These are phyloP conservation scores for Sceliomorpha sp. DNA, from an alignment of 2,888 invertebrate species.

Conservation along the genomic window DNA sequence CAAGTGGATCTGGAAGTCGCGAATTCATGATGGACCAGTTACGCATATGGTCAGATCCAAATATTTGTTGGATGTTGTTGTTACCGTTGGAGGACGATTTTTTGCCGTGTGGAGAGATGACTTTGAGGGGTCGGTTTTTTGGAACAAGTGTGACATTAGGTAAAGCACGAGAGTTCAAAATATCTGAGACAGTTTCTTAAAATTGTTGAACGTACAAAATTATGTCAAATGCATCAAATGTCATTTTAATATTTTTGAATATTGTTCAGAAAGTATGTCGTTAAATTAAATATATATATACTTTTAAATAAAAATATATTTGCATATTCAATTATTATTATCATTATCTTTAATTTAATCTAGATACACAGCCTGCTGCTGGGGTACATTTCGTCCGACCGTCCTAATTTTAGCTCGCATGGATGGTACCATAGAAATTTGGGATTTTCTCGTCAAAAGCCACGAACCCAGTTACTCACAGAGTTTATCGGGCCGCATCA, in stretches of 20 bases:
- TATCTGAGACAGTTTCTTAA: no score
- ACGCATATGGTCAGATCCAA: conserved; percentile 84
- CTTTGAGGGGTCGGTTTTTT: conserved; percentile 84
- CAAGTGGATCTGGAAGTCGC: conserved; percentile 79
- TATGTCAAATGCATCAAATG: no score
- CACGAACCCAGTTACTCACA: conserved; percentile 86
- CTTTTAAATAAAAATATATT: no score
- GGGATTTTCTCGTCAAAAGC: conserved; percentile 88
- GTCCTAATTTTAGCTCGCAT: conserved; percentile 86
- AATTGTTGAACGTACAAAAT: no score
- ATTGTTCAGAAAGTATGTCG: no score
- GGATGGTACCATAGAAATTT: conserved; percentile 90
- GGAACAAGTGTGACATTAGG: conserved; percentile 83
- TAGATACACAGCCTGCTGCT: conserved; percentile 84
- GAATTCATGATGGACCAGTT: conserved; percentile 87
- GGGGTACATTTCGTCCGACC: conserved; percentile 89
- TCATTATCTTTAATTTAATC: not conserved
- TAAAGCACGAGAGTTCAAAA: no score
- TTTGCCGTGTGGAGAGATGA: conserved; percentile 89
- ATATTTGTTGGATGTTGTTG: conserved; percentile 83
- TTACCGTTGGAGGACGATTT: conserved; percentile 88
- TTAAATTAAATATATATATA: no score
- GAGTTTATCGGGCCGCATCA: conserved; percentile 81
- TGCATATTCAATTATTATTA: no score
- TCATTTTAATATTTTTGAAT: no score